Conservation (phyloP, 2,888 invertebrate genomes). For the Stomorhina lunata region DNA sequence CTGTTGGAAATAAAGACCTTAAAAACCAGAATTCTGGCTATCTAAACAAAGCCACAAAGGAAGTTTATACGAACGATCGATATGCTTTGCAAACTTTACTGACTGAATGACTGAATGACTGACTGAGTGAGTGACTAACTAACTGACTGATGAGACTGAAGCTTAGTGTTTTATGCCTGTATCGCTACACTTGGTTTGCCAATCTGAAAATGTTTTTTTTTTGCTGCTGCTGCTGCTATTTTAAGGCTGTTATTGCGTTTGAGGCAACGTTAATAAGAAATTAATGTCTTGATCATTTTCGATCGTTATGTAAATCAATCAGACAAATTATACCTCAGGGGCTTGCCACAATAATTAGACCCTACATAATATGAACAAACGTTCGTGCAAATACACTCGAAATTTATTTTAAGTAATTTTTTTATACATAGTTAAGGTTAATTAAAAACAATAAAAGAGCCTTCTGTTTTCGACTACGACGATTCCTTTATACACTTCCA, state of each 20-base stretch:
- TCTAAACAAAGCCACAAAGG: constrained; percentile 47
- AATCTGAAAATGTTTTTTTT: background rate
- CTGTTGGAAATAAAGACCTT: constrained; percentile 57
- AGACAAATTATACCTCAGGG: constrained; percentile 80
- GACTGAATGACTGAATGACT: background rate
- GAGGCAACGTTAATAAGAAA: constrained; percentile 77
- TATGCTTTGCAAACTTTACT: constrained; percentile 21
- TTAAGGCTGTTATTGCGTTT: constrained; percentile 52
- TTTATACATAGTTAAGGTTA: no score
- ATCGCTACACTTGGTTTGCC: background rate
- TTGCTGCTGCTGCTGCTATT: constrained; percentile 38
- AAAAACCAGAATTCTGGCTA: constrained; percentile 43
- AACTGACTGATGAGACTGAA: background rate
- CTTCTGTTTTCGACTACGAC: no score
- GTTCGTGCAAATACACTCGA: constrained; percentile 16
- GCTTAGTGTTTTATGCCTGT: background rate
- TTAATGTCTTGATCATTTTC: constrained; percentile 80
- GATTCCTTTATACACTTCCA: no score
- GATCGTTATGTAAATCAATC: constrained; percentile 80
- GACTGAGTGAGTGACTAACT: background rate
- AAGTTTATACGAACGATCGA: background rate
- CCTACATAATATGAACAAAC: constrained; percentile 71
- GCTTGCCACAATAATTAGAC: constrained; percentile 79
- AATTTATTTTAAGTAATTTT: background rate
- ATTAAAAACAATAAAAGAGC: no score